A percentile compares a stretch with the other conserved stretches of the same genome.
These are phyloP conservation scores for Trichonephila clavata DNA, from an alignment of 1,140 invertebrate genomes.

Conservation along the genomic window DNA sequence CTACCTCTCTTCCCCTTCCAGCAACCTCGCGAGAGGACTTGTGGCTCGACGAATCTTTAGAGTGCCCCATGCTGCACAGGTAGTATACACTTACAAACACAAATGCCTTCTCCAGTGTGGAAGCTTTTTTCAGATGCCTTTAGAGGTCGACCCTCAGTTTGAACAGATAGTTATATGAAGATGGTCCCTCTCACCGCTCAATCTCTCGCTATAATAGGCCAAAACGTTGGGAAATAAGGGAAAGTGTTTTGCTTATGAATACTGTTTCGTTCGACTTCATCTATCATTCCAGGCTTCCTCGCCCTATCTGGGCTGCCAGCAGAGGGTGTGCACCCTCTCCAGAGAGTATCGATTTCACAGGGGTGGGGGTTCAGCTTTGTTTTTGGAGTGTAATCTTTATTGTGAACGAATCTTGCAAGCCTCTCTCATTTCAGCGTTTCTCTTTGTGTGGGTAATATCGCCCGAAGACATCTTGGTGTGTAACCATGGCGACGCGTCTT, in stretches of 20 bases:
- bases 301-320: neutral
- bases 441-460: neutral
- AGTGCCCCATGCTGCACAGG: no score
- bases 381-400: neutral
- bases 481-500: neutral
- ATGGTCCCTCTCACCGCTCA: neutral
- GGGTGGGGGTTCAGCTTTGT: neutral
- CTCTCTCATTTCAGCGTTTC: neutral
- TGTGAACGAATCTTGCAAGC: neutral
- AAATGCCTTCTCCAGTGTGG: no score
- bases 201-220: neutral
- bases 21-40: no score
- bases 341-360: slow-evolving; percentile 2
- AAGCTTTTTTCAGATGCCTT: no score
- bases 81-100: no score
- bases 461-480: neutral
- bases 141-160: no score
- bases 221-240: neutral
- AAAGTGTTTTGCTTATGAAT: slow-evolving; percentile 23
- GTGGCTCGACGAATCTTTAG: no score
- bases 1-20: no score
- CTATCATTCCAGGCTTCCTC: neutral
- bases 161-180: neutral
- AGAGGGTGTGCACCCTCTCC: neutral
- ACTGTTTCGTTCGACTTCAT: neutral